Percentiles rank a stretch among this genome's conserved stretches.
Evolutionary conservation across 2,888 invertebrate species (phyloP).

Genomic region (Eristalis tenax): DNA sequence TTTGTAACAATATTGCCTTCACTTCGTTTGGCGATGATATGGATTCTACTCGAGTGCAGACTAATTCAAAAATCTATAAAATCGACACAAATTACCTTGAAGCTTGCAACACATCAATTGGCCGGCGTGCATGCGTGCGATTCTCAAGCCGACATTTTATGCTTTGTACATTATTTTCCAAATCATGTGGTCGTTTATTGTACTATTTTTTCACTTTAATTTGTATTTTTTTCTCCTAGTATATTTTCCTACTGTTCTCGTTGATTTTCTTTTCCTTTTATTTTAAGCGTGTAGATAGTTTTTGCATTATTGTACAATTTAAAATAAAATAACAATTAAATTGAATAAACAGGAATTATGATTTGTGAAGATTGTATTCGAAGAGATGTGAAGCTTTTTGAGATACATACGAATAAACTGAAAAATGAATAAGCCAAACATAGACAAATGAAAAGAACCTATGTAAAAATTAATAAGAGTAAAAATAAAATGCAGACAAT

Average conservation of each 20-base stretch:
- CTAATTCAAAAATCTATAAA: too few relatives aligned
- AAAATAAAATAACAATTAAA: conserved; percentile 39
- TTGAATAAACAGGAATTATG: conserved; percentile 33
- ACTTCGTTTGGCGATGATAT: too few relatives aligned
- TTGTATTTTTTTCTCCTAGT: conserved; percentile 15
- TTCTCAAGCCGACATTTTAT: conserved; percentile 14
- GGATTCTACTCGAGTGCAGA: too few relatives aligned
- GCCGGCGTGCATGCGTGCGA: neutral
- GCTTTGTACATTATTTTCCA: conserved; percentile 40
- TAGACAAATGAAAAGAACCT: conserved; percentile 35
- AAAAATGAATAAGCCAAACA: conserved; percentile 49
- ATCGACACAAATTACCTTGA: neutral
- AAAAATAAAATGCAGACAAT: conserved; percentile 34
- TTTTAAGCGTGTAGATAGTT: conserved; percentile 67
- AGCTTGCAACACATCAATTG: neutral
- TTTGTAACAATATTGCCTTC: too few relatives aligned
- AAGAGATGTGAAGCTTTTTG: conserved; percentile 27
- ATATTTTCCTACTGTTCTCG: conserved; percentile 26
- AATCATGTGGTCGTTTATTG: conserved; percentile 11
- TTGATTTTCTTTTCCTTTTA: conserved; percentile 20
- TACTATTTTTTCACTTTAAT: conserved; percentile 33
- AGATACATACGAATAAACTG: neutral
- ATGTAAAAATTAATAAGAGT: conserved; percentile 20
- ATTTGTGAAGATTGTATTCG: conserved; percentile 24
- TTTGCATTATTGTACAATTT: conserved; percentile 61